Conservation (phyloP, 64 coral and sea anemone species). For the Stichodactyla mertensii region DNA sequence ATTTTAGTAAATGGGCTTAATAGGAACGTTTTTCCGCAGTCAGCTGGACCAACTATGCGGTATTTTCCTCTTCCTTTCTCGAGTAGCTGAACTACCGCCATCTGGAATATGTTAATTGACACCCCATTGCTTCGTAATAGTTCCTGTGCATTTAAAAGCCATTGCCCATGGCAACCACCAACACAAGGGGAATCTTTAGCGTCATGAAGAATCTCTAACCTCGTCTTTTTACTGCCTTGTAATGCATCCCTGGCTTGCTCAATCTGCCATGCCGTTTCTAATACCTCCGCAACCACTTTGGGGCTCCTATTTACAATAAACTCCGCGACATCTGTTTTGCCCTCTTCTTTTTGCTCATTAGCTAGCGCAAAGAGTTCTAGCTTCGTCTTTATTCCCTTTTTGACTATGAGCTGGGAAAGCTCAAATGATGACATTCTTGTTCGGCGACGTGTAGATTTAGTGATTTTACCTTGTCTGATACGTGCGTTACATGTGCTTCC, state of each 20-base stretch:
- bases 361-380: too few relatives aligned
- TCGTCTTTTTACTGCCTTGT: slow-evolving; percentile 12
- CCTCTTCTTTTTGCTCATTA: too few relatives aligned
- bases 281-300: too few relatives aligned
- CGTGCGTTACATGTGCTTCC: too few relatives aligned
- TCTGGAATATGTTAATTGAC: slow-evolving; percentile 1
- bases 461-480: too few relatives aligned
- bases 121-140: slow-evolving; percentile 26
- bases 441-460: too few relatives aligned
- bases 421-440: too few relatives aligned
- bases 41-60: slow-evolving; percentile 13
- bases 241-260: slow-evolving; percentile 38
- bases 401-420: too few relatives aligned
- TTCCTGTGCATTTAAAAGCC: slow-evolving; percentile 18
- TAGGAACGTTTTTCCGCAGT: slow-evolving; percentile 34
- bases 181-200: slow-evolving; percentile 23
- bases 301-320: too few relatives aligned
- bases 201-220: slow-evolving; percentile 31
- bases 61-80: slow-evolving; percentile 40
- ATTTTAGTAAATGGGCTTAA: slow-evolving; percentile 5
- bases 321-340: too few relatives aligned
- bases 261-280: too few relatives aligned
- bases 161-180: slow-evolving; percentile 24
- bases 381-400: too few relatives aligned
- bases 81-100: slow-evolving; percentile 21